Evolutionary conservation across 1,140 invertebrate species (phyloP).

Genomic region (Drosophila punjabiensis): DNA sequence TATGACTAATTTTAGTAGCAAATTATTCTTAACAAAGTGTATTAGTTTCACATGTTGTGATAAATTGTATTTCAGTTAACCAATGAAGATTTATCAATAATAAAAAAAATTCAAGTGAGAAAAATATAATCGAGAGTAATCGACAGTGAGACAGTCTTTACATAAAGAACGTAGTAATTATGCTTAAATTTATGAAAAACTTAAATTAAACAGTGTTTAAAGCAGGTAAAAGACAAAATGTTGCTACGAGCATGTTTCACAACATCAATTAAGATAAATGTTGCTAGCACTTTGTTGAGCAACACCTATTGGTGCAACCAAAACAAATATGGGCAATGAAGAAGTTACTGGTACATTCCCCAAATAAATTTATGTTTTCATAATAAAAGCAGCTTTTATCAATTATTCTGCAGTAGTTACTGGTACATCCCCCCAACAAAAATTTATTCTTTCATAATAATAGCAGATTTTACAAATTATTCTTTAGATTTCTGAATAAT

Average conservation of each 20-base stretch:
- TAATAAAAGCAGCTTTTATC: too few relatives aligned
- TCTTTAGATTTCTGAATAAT: constrained; percentile 6
- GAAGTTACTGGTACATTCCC: too few relatives aligned
- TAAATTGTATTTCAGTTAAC: neutral
- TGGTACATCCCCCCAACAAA: too few relatives aligned
- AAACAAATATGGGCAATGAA: too few relatives aligned
- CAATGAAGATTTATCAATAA: neutral
- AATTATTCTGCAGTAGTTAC: too few relatives aligned
- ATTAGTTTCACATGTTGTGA: neutral
- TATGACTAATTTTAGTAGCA: neutral
- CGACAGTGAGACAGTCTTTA: too few relatives aligned
- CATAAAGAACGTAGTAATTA: neutral
- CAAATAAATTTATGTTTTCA: too few relatives aligned
- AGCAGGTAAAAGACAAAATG: too few relatives aligned
- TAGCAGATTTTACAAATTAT: constrained; percentile 6
- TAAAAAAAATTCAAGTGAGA: neutral
- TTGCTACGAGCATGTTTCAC: too few relatives aligned
- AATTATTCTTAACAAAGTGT: neutral
- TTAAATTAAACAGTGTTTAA: neutral
- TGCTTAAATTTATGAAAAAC: neutral
- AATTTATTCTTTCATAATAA: neutral
- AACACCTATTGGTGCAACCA: too few relatives aligned
- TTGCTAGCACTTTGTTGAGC: too few relatives aligned
- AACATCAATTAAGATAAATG: too few relatives aligned
- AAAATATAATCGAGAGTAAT: neutral